These are phyloP conservation scores for Cyprinodon brontotheroides DNA, from an alignment of 2,113 vertebrate species.

Conservation along the genomic window DNA sequence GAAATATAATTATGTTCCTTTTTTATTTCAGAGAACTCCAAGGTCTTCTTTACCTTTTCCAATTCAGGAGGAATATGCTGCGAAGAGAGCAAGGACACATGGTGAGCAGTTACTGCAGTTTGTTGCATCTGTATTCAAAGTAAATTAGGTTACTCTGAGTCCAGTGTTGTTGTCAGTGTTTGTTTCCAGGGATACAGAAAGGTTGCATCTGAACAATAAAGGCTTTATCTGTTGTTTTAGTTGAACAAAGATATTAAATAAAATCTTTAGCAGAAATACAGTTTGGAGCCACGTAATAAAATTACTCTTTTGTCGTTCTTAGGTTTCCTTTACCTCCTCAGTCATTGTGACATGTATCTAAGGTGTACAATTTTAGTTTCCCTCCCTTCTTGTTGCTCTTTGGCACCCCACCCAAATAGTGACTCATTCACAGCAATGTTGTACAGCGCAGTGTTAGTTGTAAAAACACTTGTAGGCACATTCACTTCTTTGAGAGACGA, in stretches of 20 bases:
- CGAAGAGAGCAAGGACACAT: constrained; percentile 73
- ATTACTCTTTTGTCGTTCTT: background rate
- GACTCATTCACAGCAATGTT: constrained; percentile 52
- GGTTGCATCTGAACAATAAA: constrained; percentile 8
- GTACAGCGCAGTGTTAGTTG: constrained; percentile 31
- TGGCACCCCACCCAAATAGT: constrained; percentile 43
- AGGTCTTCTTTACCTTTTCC: constrained; percentile 59
- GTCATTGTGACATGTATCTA: constrained; percentile 5
- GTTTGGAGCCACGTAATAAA: background rate
- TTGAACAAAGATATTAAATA: constrained; percentile 13
- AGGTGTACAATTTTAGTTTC: constrained; percentile 7
- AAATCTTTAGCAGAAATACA: background rate
- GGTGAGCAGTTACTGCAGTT: constrained; percentile 58
- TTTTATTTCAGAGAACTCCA: constrained; percentile 58
- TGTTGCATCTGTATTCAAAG: constrained; percentile 5
- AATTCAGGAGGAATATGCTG: constrained; percentile 68
- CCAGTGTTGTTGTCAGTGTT: constrained; percentile 43
- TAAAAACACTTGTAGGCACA: background rate
- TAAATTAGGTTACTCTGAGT: constrained; percentile 15
- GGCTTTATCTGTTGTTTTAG: constrained; percentile 13
- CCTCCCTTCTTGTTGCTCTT: constrained; percentile 3
- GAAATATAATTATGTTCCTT: background rate
- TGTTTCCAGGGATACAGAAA: constrained; percentile 45
- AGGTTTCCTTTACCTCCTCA: background rate
- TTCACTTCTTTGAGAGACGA: background rate